Base-by-base conservation (phyloP, 2,113 vertebrate species). In the Peromyscus californicus region DNA sequence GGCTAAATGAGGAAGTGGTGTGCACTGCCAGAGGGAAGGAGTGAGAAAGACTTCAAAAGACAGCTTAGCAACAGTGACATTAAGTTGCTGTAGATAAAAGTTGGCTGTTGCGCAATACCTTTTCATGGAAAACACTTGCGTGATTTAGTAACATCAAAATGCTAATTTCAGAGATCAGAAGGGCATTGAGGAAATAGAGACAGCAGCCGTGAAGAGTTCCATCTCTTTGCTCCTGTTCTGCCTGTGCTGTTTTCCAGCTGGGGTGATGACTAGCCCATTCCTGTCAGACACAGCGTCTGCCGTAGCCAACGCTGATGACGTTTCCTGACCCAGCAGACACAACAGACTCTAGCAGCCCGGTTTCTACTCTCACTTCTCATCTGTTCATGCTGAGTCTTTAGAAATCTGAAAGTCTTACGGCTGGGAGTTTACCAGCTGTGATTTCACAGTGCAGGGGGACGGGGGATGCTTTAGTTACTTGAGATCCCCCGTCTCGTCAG, bases 301-400 rank as follows among this genome's bases (percentile, higher is more conserved):
- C 9, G 26, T 8, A 0, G 0, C 16, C 42, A 29, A 13, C 10
- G 0, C 22, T 0, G n/a, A 39, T 48, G 67, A 72, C 22, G 7
- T 21, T 11, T 80, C 3, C 5, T 12, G 59, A 70, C 7, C 75
- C 51, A 59, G 31, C 1, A 13, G 0, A 61, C 21, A 42, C 45
- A 86, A 65, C 1, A 13, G 31, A 83, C 36, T 36, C 65, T 22
- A 24, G 19, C 65, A 36, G 6, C n/a, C 39, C 19, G 1, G 0
- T 17, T 17, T 89, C 76, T n/a, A 24, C 13, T 70, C 10, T 36
- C 8, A 3, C 12, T 69, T 74, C 15, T 59, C 87, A 74, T 48
- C n/a, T 0, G 10, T 39, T 90, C 63, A 51, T 75, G 57, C 48
- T 70, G 78, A 94, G 51, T 2, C 3, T 59, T 22, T 26, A 45